Conservation (phyloP, 2,888 invertebrate genomes). For the Geophilus truncorum region DNA sequence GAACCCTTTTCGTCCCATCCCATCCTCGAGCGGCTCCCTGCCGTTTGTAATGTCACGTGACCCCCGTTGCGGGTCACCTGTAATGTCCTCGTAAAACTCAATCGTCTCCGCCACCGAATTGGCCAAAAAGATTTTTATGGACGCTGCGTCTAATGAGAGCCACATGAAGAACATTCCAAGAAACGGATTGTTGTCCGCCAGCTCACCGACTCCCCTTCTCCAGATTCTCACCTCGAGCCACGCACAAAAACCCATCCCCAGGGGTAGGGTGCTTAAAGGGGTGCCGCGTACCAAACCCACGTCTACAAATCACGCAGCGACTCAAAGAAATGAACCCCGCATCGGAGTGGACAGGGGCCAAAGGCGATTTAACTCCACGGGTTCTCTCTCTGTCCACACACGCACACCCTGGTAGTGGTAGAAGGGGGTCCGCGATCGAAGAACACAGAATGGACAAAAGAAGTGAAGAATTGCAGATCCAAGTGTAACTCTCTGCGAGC, state of each 20-base stretch:
- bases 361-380: neutral
- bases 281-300: neutral
- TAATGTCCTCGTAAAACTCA: slow-evolving; percentile 17
- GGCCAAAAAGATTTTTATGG: slow-evolving; percentile 1
- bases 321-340: neutral
- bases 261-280: neutral
- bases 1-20: neutral
- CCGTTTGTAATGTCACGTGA: neutral
- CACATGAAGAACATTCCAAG: slow-evolving; percentile 11
- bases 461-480: neutral
- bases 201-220: neutral
- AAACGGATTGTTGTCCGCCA: neutral
- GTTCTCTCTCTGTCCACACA: neutral
- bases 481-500: no score
- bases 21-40: neutral
- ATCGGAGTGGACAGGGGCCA: neutral
- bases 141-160: neutral
- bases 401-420: neutral
- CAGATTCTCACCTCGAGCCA: neutral
- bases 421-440: neutral
- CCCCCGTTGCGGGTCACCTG: slow-evolving; percentile 7
- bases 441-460: neutral
- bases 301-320: neutral
- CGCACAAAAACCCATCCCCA: neutral
- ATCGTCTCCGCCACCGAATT: slow-evolving; percentile 14